Percentiles rank a stretch among this genome's conserved stretches.
Conservation (phyloP, 2,797 vertebrate species). For the Microtus agrestis region DNA sequence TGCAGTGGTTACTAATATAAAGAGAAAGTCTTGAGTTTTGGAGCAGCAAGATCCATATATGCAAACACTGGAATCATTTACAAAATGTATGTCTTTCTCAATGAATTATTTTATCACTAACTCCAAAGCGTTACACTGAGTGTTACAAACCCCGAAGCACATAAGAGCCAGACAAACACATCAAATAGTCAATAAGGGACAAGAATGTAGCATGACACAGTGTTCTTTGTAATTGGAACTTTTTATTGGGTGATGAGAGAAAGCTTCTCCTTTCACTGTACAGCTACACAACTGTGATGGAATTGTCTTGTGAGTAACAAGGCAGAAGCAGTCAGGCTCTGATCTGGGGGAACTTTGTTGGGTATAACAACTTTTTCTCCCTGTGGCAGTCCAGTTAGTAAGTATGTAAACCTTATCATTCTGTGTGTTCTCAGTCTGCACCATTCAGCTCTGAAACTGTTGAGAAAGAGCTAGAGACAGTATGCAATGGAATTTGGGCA, state of each 20-base stretch:
- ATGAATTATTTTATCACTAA: background rate
- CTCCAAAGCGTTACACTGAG: background rate
- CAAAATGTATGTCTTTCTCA: constrained; percentile 40
- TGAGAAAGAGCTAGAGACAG: background rate
- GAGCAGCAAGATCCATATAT: background rate
- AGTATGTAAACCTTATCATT: background rate
- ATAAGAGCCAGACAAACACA: background rate
- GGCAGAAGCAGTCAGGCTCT: background rate
- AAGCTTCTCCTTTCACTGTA: background rate
- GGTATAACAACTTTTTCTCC: background rate
- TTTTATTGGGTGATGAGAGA: background rate
- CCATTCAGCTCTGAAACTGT: background rate
- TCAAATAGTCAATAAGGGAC: background rate
- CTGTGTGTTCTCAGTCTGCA: background rate
- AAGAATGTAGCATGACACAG: background rate
- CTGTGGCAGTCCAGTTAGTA: background rate
- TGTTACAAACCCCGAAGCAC: background rate
- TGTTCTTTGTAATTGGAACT: background rate
- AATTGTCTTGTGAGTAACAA: background rate
- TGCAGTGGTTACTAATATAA: background rate
- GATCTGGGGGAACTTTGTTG: background rate
- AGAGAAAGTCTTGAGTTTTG: background rate
- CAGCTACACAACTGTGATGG: background rate
- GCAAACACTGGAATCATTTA: background rate
- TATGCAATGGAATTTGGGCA: background rate